Conservation (phyloP, 2,888 invertebrate genomes). For the Anorthoa munda region DNA sequence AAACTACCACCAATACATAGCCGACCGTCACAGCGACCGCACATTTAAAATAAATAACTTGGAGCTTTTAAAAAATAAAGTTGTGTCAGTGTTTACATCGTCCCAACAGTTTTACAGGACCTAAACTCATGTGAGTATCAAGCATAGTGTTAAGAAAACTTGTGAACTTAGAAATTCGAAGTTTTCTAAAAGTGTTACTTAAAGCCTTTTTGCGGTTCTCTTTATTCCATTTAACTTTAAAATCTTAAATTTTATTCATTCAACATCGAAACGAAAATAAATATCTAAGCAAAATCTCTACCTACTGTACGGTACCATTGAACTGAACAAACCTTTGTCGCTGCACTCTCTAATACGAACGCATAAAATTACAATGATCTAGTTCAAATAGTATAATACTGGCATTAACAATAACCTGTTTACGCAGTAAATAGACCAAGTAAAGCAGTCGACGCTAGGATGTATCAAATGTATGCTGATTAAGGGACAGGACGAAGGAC, state of each 20-base stretch:
- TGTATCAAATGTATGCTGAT: constrained; percentile 31
- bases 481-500: constrained; percentile 18
- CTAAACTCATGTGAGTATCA: constrained; percentile 84
- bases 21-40: constrained; percentile 85
- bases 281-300: constrained; percentile 18
- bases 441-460: constrained; percentile 41
- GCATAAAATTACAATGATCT: constrained; percentile 45
- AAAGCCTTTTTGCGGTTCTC: constrained; percentile 3
- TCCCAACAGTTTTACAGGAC: constrained; percentile 79
- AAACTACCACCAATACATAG: constrained; percentile 86
- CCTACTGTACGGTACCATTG: background rate
- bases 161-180: constrained; percentile 21
- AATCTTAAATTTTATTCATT: background rate
- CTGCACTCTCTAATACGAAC: constrained; percentile 44
- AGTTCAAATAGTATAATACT: constrained; percentile 49
- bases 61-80: constrained; percentile 74
- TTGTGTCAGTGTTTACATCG: constrained; percentile 84
- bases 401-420: constrained; percentile 59
- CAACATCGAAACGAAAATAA: constrained; percentile 4
- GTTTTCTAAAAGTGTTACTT: constrained; percentile 26
- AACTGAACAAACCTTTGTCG: constrained; percentile 40
- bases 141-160: constrained; percentile 46
- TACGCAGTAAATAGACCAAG: constrained; percentile 51
- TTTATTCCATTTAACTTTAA: background rate
- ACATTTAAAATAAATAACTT: constrained; percentile 77